Base-by-base conservation (phyloP, 2,797 vertebrate genomes). In the Fringilla coelebs region DNA sequence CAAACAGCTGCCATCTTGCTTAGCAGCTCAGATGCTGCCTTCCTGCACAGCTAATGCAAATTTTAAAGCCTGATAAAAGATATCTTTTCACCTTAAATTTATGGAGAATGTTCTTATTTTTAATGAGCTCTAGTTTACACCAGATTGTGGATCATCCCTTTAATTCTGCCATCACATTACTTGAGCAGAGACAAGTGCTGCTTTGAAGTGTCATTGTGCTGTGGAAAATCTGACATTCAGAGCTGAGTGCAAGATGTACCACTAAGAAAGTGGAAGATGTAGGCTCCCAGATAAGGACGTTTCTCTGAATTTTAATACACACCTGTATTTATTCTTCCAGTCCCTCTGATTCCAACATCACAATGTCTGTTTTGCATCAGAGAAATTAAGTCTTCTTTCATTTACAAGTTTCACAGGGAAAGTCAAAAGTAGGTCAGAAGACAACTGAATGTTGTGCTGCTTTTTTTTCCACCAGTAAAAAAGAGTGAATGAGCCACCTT, bases 21-120 rank as follows among this genome's bases (percentile, higher is more conserved):
- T 96, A 96, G 78, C 95, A 96, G 95, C 94, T 96, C 96, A 96
- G 93, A 95, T 95, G 96, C 85, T 91, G 88, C 80, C 63, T 94
- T 91, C 60, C 60, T 93, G 43, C 49, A 82, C 92, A 94, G 74
- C n/a, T 90, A 86, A 96, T 95, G 95, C 88, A 95, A 96, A 96
- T 96, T 95, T 90, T 81, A 86, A 91, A 94, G 91, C 86, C 80
- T 90, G 93, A 96, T 95, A 96, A 95, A 95, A 91, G 71, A 88
- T 88, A 76, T 85, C 14, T 95, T 96, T 96, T 96, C 93, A 96
- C 94, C 88, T 91, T 94, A 95, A 88, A 90, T 88, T 95, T 94
- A 87, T 89, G 58, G 67, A 85, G 45, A 95, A 95, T 90, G 80
- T 82, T 96, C 85, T 95, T 94, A 93, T 91, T 93, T 94, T 96